Percentiles rank a stretch among this genome's conserved stretches.
Conservation (phyloP, 2,888 invertebrate species). For the Helleia helle region DNA sequence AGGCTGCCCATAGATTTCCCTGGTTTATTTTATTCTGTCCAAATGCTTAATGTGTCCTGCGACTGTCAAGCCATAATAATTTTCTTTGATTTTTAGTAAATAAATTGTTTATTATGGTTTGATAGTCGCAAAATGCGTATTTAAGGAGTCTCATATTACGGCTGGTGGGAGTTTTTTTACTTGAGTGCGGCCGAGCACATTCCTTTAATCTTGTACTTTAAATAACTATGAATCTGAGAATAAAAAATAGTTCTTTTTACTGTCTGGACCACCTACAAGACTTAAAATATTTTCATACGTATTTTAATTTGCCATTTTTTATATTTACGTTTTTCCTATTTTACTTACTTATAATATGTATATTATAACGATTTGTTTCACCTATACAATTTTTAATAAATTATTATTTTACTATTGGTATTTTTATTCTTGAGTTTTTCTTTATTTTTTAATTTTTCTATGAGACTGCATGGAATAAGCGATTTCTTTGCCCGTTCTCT, state of each 20-base stretch:
- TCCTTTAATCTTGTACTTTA: slow-evolving; percentile 19
- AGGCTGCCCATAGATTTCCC: slow-evolving; percentile 22
- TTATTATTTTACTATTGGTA: not conserved
- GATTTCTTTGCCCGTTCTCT: slow-evolving; percentile 4
- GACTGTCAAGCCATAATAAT: slow-evolving; percentile 28
- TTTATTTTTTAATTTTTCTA: too few relatives aligned
- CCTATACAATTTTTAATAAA: not conserved
- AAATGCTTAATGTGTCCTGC: slow-evolving; percentile 23
- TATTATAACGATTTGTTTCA: slow-evolving; percentile 1
- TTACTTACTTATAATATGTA: not conserved
- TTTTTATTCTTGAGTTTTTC: too few relatives aligned
- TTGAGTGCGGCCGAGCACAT: slow-evolving; percentile 41
- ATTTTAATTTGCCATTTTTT: not conserved
- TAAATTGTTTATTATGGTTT: slow-evolving; percentile 15
- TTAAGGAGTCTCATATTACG: slow-evolving; percentile 24
- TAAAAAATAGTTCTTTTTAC: slow-evolving; percentile 9
- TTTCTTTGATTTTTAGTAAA: not conserved
- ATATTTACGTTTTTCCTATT: not conserved
- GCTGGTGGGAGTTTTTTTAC: slow-evolving; percentile 26
- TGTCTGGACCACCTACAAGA: not conserved
- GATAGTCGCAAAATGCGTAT: slow-evolving; percentile 17
- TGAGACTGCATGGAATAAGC: slow-evolving; percentile 4
- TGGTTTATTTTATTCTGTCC: slow-evolving; percentile 20
- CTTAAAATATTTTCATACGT: too few relatives aligned
- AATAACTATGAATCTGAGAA: slow-evolving; percentile 3